Percentiles rank a stretch among this genome's conserved stretches.
Evolutionary conservation across 2,113 vertebrate species (phyloP).

Genomic region (Sinocyclocheilus grahami): DNA sequence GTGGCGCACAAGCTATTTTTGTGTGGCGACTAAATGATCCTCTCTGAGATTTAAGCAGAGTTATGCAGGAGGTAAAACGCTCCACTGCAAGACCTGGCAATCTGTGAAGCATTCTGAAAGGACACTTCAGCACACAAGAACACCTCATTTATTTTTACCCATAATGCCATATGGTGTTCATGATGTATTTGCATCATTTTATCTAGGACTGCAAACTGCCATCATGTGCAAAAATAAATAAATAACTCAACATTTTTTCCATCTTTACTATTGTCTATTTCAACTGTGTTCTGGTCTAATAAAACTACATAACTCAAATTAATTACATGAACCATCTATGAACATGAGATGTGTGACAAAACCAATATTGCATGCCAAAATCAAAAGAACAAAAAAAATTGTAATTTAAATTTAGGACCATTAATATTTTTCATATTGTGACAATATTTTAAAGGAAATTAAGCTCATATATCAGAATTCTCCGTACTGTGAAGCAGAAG

Average conservation of each 20-base stretch:
- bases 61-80: constrained; percentile 1
- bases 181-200: neutral
- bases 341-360: too few species aligned
- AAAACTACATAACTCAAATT: too few species aligned
- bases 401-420: too few species aligned
- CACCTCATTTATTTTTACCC: neutral
- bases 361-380: too few species aligned
- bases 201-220: neutral
- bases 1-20: constrained; percentile 9
- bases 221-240: neutral
- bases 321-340: too few species aligned
- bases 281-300: neutral
- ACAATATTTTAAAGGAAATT: too few species aligned
- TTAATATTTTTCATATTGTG: too few species aligned
- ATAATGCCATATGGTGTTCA: neutral
- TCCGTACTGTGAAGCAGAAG: too few species aligned
- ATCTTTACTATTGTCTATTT: neutral
- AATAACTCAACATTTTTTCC: neutral
- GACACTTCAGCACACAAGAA: neutral
- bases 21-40: constrained; percentile 8
- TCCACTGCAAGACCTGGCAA: neutral
- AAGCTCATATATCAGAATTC: too few species aligned
- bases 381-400: too few species aligned
- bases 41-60: constrained; percentile 26
- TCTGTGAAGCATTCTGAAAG: neutral